These are phyloP conservation scores for Acleris holmiana DNA, from an alignment of 2,888 invertebrate genomes.

Conservation along the genomic window DNA sequence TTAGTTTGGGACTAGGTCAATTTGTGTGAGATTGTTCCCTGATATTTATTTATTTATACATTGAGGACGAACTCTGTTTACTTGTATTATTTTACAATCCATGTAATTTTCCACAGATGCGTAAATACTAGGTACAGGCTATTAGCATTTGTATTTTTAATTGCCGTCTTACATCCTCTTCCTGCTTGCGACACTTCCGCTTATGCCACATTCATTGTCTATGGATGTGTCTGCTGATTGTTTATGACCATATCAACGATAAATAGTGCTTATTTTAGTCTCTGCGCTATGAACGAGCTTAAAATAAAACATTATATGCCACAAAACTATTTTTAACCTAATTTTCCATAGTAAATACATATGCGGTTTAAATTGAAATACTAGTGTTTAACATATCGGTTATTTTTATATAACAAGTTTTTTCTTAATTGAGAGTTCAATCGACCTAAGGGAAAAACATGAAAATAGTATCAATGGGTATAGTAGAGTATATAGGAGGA, in stretches of 20 bases:
- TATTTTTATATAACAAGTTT: too few relatives aligned
- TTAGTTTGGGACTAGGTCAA: too few relatives aligned
- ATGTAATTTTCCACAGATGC: conserved; percentile 18
- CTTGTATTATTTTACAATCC: neutral
- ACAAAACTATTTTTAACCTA: too few relatives aligned
- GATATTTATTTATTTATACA: neutral
- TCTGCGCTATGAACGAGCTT: neutral
- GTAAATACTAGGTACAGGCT: conserved; percentile 31
- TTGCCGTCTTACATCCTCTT: conserved; percentile 48
- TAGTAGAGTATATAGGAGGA: too few relatives aligned
- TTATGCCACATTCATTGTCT: conserved; percentile 23
- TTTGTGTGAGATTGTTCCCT: too few relatives aligned
- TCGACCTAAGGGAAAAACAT: too few relatives aligned
- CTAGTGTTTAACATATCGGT: too few relatives aligned
- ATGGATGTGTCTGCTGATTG: conserved; percentile 9
- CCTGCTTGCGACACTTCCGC: conserved; percentile 46
- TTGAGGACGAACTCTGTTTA: too few relatives aligned
- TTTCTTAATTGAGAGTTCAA: too few relatives aligned
- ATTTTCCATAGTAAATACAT: too few relatives aligned
- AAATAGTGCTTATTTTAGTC: conserved; percentile 1
- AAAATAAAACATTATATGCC: neutral
- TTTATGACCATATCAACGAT: conserved; percentile 8
- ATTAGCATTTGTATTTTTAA: conserved; percentile 43
- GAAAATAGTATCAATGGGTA: too few relatives aligned
- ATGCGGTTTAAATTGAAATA: too few relatives aligned